Base-by-base conservation (phyloP, 1,140 invertebrate genomes). In the Caenorhabditis latens region DNA sequence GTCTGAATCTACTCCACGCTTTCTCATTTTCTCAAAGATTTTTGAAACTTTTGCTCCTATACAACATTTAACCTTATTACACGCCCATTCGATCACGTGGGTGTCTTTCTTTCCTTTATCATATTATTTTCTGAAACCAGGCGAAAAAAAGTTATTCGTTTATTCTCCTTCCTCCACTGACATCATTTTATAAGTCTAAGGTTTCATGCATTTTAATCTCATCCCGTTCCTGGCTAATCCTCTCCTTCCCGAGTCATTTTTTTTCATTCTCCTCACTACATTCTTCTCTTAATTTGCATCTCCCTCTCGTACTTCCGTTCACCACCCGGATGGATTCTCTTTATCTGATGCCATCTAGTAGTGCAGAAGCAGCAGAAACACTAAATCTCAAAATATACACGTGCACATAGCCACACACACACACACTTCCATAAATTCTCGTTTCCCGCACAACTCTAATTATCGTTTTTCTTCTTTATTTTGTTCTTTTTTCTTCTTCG, bases 371-470 rank as follows among this genome's bases (percentile, higher is more conserved):
- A 3, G 4, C 43, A 79, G 71, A 48, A 79, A 50, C 71, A 79
- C 71, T 79, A 79, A 79, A 42, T 53, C 46, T 53, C 71, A 50
- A 48, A 79, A 71, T 71, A 71, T 46, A 19, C 65, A 79, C 71
- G 46, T 79, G 46, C 46, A 50, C 71, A 53, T 79, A 40, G 40
- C 40, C 40, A 32, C 32, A 32, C 32, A 32, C 0, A 32, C 32
- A 32, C 32, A 32, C 32, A 48, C 65, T 79, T 79, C 46, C 71
- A 79, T 79, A 79, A 79, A 79, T 79, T 79, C 71, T 79, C 46
- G 46, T 79, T 79, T 24, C 71, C 71, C 14, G 50, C 50, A 11
- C n/a, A 16, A 19, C n/a, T 48, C 71, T 79, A 79, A 79, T 79
- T 79, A 50, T 79, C 13, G 32, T 32, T 50, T 21, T 24, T 46